Conservation (phyloP, 2,797 vertebrate species). For the Lagorchestes hirsutus region DNA sequence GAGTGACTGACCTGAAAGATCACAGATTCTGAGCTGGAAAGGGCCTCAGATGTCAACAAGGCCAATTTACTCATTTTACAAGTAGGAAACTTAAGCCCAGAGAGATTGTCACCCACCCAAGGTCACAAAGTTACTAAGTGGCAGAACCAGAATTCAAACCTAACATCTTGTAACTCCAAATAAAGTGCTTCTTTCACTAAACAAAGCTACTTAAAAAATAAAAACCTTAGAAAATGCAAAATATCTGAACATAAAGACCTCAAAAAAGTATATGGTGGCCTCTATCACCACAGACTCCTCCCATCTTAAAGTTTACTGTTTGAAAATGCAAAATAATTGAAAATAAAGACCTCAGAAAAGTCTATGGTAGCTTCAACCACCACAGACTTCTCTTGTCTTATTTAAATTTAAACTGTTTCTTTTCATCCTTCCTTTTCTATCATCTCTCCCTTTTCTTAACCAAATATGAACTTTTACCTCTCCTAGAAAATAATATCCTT, state of each 20-base stretch:
- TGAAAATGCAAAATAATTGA: too few relatives aligned
- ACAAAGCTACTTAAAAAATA: background rate
- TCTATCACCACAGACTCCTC: background rate
- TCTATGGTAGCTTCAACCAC: background rate
- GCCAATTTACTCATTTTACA: background rate
- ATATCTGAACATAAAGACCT: background rate
- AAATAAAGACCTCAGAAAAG: background rate
- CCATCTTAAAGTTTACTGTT: too few relatives aligned
- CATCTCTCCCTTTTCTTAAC: background rate
- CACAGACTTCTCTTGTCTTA: background rate
- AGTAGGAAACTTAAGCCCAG: background rate
- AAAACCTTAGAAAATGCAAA: background rate
- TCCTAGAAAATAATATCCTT: rapidly evolving
- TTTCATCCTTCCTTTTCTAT: background rate
- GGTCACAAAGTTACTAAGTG: background rate
- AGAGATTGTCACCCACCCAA: background rate
- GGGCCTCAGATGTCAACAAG: background rate
- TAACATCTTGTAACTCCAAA: background rate
- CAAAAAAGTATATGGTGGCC: background rate
- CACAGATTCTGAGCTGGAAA: background rate
- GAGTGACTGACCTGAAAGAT: background rate
- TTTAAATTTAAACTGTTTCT: background rate
- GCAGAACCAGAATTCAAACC: background rate
- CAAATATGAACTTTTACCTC: background rate
- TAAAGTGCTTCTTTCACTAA: background rate